Evolutionary conservation across 2,888 invertebrate species (phyloP).

Genomic region (Lasioglossum figueresi): DNA sequence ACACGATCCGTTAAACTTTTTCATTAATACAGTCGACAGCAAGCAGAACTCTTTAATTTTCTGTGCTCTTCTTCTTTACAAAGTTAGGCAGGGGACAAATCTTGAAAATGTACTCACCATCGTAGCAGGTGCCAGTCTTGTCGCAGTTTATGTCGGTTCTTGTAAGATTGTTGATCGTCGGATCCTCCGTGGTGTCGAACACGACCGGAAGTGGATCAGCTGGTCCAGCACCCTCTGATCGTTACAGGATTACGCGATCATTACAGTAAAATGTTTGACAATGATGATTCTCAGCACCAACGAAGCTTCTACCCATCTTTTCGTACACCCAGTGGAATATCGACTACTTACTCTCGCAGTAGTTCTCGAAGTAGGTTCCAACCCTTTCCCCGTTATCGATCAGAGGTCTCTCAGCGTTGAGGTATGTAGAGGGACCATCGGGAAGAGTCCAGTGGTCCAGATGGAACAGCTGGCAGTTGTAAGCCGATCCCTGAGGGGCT

Average conservation of each 20-base stretch:
- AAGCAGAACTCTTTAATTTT: not conserved
- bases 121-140: constrained; percentile 97
- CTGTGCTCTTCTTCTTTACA: too few species aligned
- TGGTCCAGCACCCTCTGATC: constrained; percentile 83
- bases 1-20: not conserved
- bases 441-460: constrained; percentile 96
- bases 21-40: not conserved
- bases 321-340: not conserved
- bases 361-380: constrained; percentile 95
- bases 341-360: constrained; percentile 91
- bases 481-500: constrained; percentile 89
- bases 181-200: constrained; percentile 91
- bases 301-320: too few species aligned
- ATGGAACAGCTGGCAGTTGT: constrained; percentile 96
- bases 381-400: constrained; percentile 96
- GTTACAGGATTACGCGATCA: too few species aligned
- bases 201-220: constrained; percentile 89
- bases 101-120: constrained; percentile 86
- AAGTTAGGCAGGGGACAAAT: not conserved
- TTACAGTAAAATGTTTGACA: not conserved
- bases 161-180: constrained; percentile 89
- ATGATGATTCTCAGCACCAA: not conserved
- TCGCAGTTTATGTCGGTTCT: constrained; percentile 93
- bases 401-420: constrained; percentile 94
- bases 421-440: constrained; percentile 95